Evolutionary conservation across 1,140 invertebrate species (phyloP).

Genomic region (Drosophila repleta): DNA sequence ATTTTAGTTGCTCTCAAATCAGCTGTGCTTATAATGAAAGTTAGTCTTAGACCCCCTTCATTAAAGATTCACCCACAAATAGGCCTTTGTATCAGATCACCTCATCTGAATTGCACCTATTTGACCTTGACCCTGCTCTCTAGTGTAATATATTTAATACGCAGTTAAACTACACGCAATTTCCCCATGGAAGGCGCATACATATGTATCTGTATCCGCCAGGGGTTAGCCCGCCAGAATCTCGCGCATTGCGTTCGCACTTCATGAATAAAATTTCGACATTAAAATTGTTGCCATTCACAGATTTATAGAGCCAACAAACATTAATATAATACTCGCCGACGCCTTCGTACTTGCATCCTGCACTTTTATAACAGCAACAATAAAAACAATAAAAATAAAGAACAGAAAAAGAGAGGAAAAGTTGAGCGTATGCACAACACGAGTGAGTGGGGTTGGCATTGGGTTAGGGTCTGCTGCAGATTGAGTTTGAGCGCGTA

Average conservation of each 20-base stretch:
- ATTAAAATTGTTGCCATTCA: slow-evolving; percentile 55
- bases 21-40: too few relatives aligned
- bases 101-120: background rate
- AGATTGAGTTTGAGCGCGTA: slow-evolving; percentile 73
- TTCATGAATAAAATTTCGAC: slow-evolving; percentile 63
- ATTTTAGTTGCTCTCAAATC: too few relatives aligned
- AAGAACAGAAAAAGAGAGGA: background rate
- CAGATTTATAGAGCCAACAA: slow-evolving; percentile 60
- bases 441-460: background rate
- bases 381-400: slow-evolving; percentile 4
- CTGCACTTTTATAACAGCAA: slow-evolving; percentile 22
- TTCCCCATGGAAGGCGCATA: slow-evolving; percentile 6
- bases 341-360: slow-evolving; percentile 12
- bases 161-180: slow-evolving; percentile 30
- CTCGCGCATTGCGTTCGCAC: slow-evolving; percentile 34
- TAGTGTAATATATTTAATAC: slow-evolving; percentile 11
- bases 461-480: slow-evolving; percentile 5
- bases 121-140: background rate
- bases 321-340: slow-evolving; percentile 44
- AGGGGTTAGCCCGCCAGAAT: slow-evolving; percentile 15
- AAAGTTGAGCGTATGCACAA: slow-evolving; percentile 39
- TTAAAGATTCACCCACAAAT: background rate
- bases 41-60: too few relatives aligned
- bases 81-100: background rate
- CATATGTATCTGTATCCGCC: slow-evolving; percentile 7